Evolutionary conservation across 1,140 invertebrate species (phyloP).

Genomic region (Drosophila pachea): DNA sequence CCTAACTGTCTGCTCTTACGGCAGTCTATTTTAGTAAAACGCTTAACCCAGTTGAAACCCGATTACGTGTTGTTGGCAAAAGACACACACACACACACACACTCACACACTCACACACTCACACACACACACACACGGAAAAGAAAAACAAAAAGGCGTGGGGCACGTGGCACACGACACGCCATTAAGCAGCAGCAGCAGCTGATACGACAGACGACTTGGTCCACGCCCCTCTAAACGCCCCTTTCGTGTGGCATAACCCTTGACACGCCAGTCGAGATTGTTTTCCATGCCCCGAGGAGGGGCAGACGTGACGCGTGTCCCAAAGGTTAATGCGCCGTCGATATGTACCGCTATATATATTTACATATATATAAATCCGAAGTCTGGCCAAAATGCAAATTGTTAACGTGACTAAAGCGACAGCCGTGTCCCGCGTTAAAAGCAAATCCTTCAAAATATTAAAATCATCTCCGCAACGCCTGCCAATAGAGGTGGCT

Average conservation of each 20-base stretch:
- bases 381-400: constrained; percentile 50
- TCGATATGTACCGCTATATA: no score
- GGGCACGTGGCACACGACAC: constrained; percentile 60
- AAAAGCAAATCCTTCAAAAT: constrained; percentile 38
- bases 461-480: constrained; percentile 24
- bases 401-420: constrained; percentile 66
- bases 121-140: no score
- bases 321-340: constrained; percentile 59
- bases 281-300: constrained; percentile 54
- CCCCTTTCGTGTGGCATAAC: constrained; percentile 38
- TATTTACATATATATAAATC: no score
- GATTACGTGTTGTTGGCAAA: constrained; percentile 54
- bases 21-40: constrained; percentile 47
- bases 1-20: constrained; percentile 39
- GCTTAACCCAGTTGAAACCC: constrained; percentile 48
- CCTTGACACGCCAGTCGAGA: constrained; percentile 61
- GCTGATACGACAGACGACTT: constrained; percentile 32
- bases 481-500: constrained; percentile 24
- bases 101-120: no score
- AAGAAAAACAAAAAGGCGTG: constrained; percentile 23
- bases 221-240: constrained; percentile 22
- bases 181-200: constrained; percentile 46
- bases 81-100: neutral
- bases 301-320: constrained; percentile 54
- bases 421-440: constrained; percentile 38